phyloP scores from a whole-genome alignment of 2,888 invertebrate species.

The Pristionchus fissidentatus region DNA sequence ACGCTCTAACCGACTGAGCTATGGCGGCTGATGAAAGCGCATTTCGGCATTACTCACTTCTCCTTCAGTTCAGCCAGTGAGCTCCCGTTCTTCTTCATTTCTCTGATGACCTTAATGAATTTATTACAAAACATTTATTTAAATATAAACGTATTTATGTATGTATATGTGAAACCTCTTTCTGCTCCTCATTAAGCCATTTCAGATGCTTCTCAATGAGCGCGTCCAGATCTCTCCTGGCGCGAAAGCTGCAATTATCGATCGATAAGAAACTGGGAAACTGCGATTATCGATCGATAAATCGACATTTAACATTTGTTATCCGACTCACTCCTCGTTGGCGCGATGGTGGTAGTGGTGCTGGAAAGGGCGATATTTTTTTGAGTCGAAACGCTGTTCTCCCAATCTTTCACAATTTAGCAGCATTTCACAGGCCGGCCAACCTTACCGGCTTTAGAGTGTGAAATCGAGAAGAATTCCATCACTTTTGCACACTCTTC shows the following conservation, averaged over 20 bases:
- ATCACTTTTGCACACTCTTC: neutral
- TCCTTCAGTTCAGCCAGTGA: slow-evolving; percentile 12
- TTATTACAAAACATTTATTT: neutral
- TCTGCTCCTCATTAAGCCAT: slow-evolving; percentile 34
- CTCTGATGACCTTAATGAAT: neutral
- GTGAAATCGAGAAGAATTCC: neutral
- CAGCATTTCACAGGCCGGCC: neutral
- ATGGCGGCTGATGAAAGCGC: slow-evolving; percentile 49
- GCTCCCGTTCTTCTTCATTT: slow-evolving; percentile 22
- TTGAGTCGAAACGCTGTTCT: neutral
- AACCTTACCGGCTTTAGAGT: no score
- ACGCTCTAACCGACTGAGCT: slow-evolving; percentile 57
- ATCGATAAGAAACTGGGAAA: neutral
- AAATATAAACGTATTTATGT: no score
- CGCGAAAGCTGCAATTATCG: neutral
- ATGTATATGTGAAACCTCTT: neutral
- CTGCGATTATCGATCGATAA: neutral
- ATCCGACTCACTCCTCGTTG: slow-evolving; percentile 25
- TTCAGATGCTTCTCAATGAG: slow-evolving; percentile 38
- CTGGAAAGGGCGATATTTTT: neutral
- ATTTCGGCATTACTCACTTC: neutral
- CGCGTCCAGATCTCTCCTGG: neutral
- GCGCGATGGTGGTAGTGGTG: slow-evolving; percentile 21
- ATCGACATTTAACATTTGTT: no score
- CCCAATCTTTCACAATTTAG: neutral